These are phyloP conservation scores for Sepiola atlantica DNA, from an alignment of 2,888 invertebrate genomes.

Conservation along the genomic window DNA sequence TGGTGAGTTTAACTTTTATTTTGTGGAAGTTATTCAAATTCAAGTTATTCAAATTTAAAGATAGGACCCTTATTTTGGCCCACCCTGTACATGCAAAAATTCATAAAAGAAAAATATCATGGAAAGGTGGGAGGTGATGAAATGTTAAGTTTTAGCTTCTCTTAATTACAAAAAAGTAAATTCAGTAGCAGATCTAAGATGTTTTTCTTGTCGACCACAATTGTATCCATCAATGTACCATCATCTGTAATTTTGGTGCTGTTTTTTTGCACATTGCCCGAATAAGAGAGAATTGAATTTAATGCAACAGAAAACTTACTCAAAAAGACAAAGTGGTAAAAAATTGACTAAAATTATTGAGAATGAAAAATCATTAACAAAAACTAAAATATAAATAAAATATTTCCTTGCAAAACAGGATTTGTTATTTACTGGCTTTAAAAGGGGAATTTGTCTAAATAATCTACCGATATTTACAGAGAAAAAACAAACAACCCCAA, in stretches of 20 bases:
- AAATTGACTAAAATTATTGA: background rate
- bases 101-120: background rate
- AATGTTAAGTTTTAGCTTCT: background rate
- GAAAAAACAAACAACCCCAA: background rate
- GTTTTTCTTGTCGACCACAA: background rate
- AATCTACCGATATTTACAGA: background rate
- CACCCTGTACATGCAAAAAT: background rate
- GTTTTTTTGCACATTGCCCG: conserved; percentile 12
- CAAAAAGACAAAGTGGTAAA: background rate
- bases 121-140: background rate
- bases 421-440: background rate
- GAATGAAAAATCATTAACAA: background rate
- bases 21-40: too few species aligned
- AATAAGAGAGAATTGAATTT: background rate
- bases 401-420: background rate
- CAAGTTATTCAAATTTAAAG: too few species aligned
- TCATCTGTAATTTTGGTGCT: background rate
- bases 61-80: too few species aligned
- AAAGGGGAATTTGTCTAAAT: background rate
- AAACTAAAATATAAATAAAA: background rate
- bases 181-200: background rate
- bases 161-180: background rate
- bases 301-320: background rate
- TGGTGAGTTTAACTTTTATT: too few species aligned
- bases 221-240: background rate